Percentiles rank a stretch among this genome's conserved stretches.
These are phyloP conservation scores for Zosterops borbonicus DNA, from an alignment of 2,113 vertebrate species.

Conservation along the genomic window DNA sequence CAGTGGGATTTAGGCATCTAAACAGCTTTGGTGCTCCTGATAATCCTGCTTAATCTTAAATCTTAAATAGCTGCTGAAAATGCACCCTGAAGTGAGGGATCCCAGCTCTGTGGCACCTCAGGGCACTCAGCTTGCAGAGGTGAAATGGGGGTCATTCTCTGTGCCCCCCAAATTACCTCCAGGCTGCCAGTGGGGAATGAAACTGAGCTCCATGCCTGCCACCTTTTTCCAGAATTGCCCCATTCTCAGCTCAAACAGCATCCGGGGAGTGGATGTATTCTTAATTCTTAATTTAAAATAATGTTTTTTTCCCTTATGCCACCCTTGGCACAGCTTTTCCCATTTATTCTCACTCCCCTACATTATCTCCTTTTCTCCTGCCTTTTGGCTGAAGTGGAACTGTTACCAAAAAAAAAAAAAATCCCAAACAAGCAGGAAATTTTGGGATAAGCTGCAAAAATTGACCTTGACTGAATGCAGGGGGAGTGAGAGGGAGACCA, in stretches of 20 bases:
- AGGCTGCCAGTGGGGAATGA: background rate
- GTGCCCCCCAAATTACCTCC: background rate
- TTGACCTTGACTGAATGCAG: background rate
- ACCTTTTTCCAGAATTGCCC: background rate
- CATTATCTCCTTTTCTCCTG: background rate
- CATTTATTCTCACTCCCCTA: background rate
- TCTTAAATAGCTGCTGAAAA: background rate
- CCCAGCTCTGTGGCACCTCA: fast-evolving
- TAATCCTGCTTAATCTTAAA: background rate
- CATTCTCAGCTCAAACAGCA: background rate
- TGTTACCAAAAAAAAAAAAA: background rate
- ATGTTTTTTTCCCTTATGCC: background rate
- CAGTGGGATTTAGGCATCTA: constrained; percentile 2
- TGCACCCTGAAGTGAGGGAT: background rate
- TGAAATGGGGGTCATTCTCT: background rate
- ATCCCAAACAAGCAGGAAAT: background rate
- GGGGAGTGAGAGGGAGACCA: background rate
- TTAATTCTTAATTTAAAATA: background rate
- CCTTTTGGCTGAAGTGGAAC: background rate
- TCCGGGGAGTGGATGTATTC: fast-evolving
- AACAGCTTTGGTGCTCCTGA: background rate
- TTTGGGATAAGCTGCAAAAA: background rate
- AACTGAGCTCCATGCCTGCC: fast-evolving
- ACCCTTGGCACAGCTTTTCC: background rate
- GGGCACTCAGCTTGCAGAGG: fast-evolving